These are phyloP conservation scores for Neotoxoptera formosana DNA, from an alignment of 1,140 invertebrate species.

Conservation along the genomic window DNA sequence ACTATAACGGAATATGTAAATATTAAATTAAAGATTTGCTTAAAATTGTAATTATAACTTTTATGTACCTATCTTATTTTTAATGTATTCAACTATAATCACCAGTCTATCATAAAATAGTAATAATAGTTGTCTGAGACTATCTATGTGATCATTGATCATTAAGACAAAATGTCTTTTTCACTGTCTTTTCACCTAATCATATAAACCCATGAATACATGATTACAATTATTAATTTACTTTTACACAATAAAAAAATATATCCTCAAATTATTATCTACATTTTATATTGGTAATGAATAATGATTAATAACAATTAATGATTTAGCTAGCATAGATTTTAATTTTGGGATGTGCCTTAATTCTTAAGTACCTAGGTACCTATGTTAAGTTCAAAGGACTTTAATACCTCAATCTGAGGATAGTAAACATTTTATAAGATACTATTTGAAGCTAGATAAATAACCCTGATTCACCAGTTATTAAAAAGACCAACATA, in stretches of 20 bases:
- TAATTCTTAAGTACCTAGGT: neutral
- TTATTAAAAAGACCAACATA: no score
- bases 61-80: neutral
- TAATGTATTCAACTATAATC: neutral
- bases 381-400: neutral
- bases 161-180: neutral
- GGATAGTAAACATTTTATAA: neutral
- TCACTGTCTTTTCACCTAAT: neutral
- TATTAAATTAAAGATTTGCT: neutral
- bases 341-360: neutral
- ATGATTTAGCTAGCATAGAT: neutral
- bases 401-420: neutral
- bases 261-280: neutral
- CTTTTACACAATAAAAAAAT: no score
- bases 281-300: neutral
- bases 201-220: neutral
- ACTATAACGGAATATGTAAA: constrained; percentile 16
- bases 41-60: neutral
- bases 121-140: neutral
- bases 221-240: neutral
- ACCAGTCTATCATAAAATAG: neutral
- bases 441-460: no score
- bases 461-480: no score
- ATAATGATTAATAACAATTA: no score
- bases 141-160: neutral